Percentiles rank a stretch among this genome's conserved stretches.
Evolutionary conservation across 1,140 invertebrate species (phyloP).

Genomic region (Aphelenchoides avenae): DNA sequence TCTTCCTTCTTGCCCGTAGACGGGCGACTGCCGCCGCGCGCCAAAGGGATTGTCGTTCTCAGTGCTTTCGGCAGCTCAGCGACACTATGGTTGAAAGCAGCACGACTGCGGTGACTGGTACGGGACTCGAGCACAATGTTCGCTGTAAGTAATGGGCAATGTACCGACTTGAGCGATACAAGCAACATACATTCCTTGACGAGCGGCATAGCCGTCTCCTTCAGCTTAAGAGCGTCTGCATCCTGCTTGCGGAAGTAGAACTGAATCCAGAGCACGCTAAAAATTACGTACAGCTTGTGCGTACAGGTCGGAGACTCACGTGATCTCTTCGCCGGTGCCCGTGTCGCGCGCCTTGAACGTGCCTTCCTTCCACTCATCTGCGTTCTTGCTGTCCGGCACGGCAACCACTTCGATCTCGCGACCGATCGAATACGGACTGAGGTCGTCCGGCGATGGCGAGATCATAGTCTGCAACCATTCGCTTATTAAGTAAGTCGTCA

Average conservation of each 20-base stretch:
- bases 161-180: neutral
- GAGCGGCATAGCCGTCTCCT: slow-evolving; percentile 1
- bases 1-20: no score
- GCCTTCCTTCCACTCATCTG: slow-evolving; percentile 46
- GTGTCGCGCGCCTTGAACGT: slow-evolving; percentile 26
- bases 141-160: neutral
- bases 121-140: slow-evolving; percentile 36
- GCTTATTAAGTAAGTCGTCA: no score
- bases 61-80: neutral
- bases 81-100: no score
- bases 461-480: no score
- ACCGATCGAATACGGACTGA: slow-evolving; percentile 18
- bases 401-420: slow-evolving; percentile 20
- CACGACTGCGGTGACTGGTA: slow-evolving; percentile 9
- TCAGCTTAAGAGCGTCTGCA: no score
- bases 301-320: slow-evolving; percentile 1
- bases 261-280: slow-evolving; percentile 42
- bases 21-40: slow-evolving; percentile 2
- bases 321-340: slow-evolving; percentile 23
- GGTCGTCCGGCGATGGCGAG: no score
- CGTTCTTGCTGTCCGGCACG: slow-evolving; percentile 31
- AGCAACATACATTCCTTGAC: neutral
- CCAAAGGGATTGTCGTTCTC: neutral
- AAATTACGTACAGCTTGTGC: no score
- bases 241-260: slow-evolving; percentile 31